Evolutionary conservation across 2,888 invertebrate genomes (phyloP).

Genomic region (Phymatocera aterrima): DNA sequence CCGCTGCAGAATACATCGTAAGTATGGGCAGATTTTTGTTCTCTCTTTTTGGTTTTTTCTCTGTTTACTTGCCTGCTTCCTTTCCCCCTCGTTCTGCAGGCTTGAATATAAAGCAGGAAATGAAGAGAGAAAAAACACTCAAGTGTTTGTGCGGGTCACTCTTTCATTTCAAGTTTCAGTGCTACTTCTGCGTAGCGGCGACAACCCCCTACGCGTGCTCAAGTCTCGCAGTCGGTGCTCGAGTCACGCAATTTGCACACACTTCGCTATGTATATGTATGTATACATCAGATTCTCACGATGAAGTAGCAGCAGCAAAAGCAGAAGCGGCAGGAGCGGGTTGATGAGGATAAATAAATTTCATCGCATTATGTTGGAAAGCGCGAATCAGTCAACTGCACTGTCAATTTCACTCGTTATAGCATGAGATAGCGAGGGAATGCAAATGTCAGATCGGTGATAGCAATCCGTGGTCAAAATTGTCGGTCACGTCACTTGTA

Average conservation of each 20-base stretch:
- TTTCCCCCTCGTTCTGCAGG: not conserved
- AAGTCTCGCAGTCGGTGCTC: conserved; percentile 21
- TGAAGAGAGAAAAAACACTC: not conserved
- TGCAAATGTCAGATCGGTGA: too few species aligned
- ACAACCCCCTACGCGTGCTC: conserved; percentile 9
- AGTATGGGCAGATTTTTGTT: not conserved
- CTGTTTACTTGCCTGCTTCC: too few species aligned
- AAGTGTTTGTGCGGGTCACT: conserved; percentile 2
- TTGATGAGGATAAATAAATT: not conserved
- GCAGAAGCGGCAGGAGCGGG: not conserved
- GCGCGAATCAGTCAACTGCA: not conserved
- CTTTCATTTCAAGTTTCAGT: conserved; percentile 18
- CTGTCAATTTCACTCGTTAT: not conserved
- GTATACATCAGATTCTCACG: not conserved
- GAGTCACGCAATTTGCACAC: conserved; percentile 30
- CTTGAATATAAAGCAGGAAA: not conserved
- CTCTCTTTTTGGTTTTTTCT: not conserved
- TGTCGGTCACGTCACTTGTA: too few species aligned
- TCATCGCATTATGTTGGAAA: too few species aligned
- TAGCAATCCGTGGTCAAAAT: too few species aligned
- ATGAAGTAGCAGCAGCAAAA: not conserved
- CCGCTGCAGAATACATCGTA: too few species aligned
- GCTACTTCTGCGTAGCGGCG: not conserved
- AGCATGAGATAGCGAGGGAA: too few species aligned
- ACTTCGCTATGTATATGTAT: not conserved